Percentiles rank a stretch among this genome's conserved stretches.
These are phyloP conservation scores for Arrhamphus sclerolepis DNA, from an alignment of 2,797 vertebrate genomes.

Conservation along the genomic window DNA sequence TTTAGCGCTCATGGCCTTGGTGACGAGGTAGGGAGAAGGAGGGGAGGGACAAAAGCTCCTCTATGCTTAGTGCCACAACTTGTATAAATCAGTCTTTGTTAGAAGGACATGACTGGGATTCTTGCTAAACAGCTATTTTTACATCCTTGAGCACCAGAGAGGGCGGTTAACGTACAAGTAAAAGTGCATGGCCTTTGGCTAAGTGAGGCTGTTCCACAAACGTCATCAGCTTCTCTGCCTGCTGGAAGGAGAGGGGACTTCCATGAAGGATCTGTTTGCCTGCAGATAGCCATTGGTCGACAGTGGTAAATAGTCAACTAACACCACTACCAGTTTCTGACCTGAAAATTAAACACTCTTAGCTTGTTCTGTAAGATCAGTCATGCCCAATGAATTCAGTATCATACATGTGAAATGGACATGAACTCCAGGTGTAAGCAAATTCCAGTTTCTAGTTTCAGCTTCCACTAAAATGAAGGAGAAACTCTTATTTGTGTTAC, in stretches of 20 bases:
- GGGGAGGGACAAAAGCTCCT: slow-evolving; percentile 87
- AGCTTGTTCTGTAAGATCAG: slow-evolving; percentile 18
- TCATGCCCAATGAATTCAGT: neutral
- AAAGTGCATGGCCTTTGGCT: slow-evolving; percentile 63
- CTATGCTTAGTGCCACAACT: slow-evolving; percentile 85
- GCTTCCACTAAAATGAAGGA: no score
- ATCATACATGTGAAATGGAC: slow-evolving; percentile 4
- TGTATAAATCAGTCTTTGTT: slow-evolving; percentile 96
- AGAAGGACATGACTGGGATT: slow-evolving; percentile 91
- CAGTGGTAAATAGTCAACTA: slow-evolving; percentile 25
- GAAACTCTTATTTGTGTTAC: no score
- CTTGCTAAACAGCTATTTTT: slow-evolving; percentile 95
- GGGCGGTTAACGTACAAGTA: slow-evolving; percentile 60
- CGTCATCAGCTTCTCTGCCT: slow-evolving; percentile 49
- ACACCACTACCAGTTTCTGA: neutral
- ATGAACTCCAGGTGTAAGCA: no score
- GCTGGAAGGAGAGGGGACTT: slow-evolving; percentile 56
- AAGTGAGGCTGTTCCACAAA: slow-evolving; percentile 23
- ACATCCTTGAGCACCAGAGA: slow-evolving; percentile 71
- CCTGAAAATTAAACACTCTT: slow-evolving; percentile 23
- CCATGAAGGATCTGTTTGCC: slow-evolving; percentile 29
- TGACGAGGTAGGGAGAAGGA: slow-evolving; percentile 81
- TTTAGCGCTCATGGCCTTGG: slow-evolving; percentile 89
- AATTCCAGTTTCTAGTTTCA: no score
- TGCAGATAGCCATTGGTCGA: slow-evolving; percentile 19